A percentile compares a stretch with the other conserved stretches of the same genome.
Conservation (phyloP, 2,797 vertebrate species). For the Coccyzus lansbergi region DNA sequence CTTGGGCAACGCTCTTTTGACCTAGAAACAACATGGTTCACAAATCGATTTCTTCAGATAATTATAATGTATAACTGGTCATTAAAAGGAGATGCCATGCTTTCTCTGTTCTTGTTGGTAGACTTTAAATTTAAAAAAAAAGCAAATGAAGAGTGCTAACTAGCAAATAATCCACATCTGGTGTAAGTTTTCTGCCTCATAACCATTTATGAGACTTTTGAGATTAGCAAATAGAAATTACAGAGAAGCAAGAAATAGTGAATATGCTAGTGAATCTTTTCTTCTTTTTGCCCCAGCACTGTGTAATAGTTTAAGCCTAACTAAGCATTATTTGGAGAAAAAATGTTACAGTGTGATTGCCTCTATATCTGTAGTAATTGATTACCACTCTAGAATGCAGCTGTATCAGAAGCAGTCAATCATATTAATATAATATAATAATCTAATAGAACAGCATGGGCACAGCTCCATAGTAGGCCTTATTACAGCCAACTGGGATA, state of each 20-base stretch:
- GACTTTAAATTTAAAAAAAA: background rate
- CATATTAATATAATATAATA: background rate
- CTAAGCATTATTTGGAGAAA: rapidly evolving
- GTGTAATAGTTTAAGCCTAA: background rate
- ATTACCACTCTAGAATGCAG: background rate
- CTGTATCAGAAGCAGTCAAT: background rate
- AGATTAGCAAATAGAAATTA: slow-evolving; percentile 18
- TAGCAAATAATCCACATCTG: slow-evolving; percentile 18
- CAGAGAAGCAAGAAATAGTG: background rate
- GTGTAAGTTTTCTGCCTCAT: slow-evolving; percentile 3
- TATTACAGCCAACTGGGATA: background rate
- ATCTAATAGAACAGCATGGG: background rate
- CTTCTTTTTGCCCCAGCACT: background rate
- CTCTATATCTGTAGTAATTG: background rate
- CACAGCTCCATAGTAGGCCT: background rate
- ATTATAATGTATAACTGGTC: background rate
- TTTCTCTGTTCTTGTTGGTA: background rate
- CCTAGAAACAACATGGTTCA: background rate
- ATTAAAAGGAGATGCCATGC: background rate
- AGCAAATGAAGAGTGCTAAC: background rate
- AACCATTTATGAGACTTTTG: slow-evolving; percentile 10
- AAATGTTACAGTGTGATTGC: background rate
- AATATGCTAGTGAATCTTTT: background rate
- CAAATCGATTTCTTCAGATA: background rate
- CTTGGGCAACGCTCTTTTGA: slow-evolving; percentile 22